Conservation (phyloP, 2,888 invertebrate species). For the Anagyrus pseudococci region DNA sequence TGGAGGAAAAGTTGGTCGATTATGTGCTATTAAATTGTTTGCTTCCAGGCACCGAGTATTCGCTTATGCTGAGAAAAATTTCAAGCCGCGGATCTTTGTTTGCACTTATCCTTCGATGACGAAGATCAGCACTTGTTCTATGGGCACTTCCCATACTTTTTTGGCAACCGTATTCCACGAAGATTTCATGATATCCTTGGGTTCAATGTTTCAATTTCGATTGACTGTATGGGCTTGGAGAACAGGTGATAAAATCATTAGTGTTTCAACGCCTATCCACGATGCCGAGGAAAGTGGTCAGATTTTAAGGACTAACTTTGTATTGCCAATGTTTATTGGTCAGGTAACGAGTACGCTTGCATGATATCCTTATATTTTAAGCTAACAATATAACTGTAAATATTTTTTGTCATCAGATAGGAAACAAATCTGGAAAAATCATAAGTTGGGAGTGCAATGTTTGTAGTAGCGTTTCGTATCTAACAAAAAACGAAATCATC, state of each 20-base stretch:
- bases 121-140: conserved; percentile 50
- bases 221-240: conserved; percentile 76
- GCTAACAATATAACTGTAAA: background rate
- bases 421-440: conserved; percentile 47
- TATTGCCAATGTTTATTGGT: conserved; percentile 43
- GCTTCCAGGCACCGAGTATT: conserved; percentile 51
- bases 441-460: conserved; percentile 49
- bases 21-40: no score
- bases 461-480: conserved; percentile 37
- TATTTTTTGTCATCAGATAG: conserved; percentile 43
- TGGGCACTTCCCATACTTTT: conserved; percentile 44
- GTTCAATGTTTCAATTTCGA: conserved; percentile 53
- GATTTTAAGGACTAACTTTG: conserved; percentile 42
- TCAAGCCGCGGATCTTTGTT: conserved; percentile 68
- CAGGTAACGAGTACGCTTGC: conserved; percentile 32
- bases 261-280: conserved; percentile 50
- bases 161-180: conserved; percentile 50
- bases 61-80: conserved; percentile 69
- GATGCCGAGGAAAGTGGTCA: conserved; percentile 47
- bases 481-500: conserved; percentile 44
- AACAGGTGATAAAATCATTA: conserved; percentile 64
- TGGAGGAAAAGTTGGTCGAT: no score
- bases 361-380: background rate
- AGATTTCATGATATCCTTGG: conserved; percentile 47
- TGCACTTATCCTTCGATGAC: conserved; percentile 69